Percentiles rank a stretch among this genome's conserved stretches.
These are phyloP conservation scores for Malurus melanocephalus DNA, from an alignment of 2,113 vertebrate species.

Conservation along the genomic window DNA sequence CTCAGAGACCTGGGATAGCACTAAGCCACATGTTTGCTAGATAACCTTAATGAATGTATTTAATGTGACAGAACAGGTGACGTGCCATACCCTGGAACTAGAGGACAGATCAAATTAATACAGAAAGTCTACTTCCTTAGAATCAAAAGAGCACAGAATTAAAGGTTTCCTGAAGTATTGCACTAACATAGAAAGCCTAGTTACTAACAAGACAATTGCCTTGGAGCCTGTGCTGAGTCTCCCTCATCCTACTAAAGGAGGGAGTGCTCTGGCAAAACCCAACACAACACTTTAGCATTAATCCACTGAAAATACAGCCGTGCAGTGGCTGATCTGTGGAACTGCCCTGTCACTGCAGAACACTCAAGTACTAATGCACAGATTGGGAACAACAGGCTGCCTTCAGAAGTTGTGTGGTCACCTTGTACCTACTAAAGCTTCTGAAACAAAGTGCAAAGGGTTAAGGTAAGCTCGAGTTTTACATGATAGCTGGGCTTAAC, in stretches of 20 bases:
- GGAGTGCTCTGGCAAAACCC: background rate
- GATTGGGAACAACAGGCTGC: background rate
- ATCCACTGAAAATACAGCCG: background rate
- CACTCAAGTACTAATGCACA: background rate
- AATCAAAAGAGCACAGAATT: slow-evolving; percentile 31
- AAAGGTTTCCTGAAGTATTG: slow-evolving; percentile 25
- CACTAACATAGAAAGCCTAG: slow-evolving; percentile 40
- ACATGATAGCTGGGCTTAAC: background rate
- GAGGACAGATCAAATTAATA: background rate
- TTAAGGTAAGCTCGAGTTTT: background rate
- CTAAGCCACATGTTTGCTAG: background rate
- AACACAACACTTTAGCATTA: background rate
- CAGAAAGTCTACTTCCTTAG: slow-evolving; percentile 13
- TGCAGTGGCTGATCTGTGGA: background rate
- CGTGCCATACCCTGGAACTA: slow-evolving; percentile 22
- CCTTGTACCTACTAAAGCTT: background rate
- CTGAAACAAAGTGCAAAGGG: background rate
- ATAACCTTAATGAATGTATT: slow-evolving; percentile 60
- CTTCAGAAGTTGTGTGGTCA: background rate
- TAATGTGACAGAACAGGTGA: slow-evolving; percentile 31
- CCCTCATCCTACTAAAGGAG: background rate
- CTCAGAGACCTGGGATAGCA: slow-evolving; percentile 47
- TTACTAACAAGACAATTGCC: slow-evolving; percentile 29
- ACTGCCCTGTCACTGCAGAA: background rate
- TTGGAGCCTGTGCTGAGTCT: background rate